Evolutionary conservation across 1,140 invertebrate genomes (phyloP), one percentile per base, ranked within the genome.

Genomic region (Calycopis cecrops): DNA sequence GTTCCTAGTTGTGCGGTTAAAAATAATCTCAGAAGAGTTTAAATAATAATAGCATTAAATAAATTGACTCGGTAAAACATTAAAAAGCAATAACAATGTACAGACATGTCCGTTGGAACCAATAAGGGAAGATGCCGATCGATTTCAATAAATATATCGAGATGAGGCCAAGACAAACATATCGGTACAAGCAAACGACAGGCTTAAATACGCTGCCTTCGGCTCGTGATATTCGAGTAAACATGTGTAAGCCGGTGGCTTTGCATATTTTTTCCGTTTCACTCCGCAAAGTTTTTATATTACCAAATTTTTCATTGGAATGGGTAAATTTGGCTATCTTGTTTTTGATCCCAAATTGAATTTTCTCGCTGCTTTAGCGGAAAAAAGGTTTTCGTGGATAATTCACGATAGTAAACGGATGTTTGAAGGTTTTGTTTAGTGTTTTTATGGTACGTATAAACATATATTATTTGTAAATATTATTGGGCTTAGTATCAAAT

Each of bases 91-190:
- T 59, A 65, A 69, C 57, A 79, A 71, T 71, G 72, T 78, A 70
- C 55, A 63, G 48, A 68, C 61, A 69, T 73, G 74, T 60, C 42
- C 60, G 57, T 67, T 49, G 63, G 59, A 79, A 80, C 65, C 76
- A 76, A 84, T 80, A 82, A 72, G 69, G 63, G 73, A 69, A 69
- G 64, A 74, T 73, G 59, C 58, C 65, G 72, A 73, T 73, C 67
- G 66, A 64, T 69, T 64, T 65, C 74, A 76, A 85, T 81, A 82
- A 82, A 82, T 79, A 82, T 81, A 74, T 82, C 72, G 73, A 77
- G 73, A 82, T 77, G 76, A 85, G 70, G 73, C 68, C 63, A 75
- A 81, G 72, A 81, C 76, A 85, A 85, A 82, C 71, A 82, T 75
- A 79, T 73, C 73, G 67, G 60, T 68, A 68, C 67, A 68, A 64